These are phyloP conservation scores for Manduca sexta DNA, from an alignment of 1,140 invertebrate genomes.

Conservation along the genomic window DNA sequence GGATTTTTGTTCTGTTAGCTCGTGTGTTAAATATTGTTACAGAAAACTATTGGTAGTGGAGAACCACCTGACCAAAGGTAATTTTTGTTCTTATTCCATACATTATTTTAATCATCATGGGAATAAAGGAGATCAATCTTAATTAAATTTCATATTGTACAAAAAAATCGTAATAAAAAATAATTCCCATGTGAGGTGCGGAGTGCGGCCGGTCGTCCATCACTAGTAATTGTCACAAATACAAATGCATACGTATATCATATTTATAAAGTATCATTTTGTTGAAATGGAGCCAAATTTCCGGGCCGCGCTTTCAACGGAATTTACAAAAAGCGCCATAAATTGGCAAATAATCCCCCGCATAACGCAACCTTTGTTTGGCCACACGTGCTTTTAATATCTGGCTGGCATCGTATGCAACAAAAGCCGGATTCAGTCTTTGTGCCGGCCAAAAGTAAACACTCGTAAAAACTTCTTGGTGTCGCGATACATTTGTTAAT, in stretches of 20 bases:
- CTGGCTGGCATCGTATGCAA: constrained; percentile 40
- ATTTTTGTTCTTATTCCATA: too few species aligned
- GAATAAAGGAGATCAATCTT: too few species aligned
- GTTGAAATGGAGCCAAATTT: constrained; percentile 73
- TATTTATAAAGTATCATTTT: constrained; percentile 69
- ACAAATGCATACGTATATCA: constrained; percentile 35
- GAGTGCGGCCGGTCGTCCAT: constrained; percentile 40
- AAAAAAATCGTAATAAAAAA: constrained; percentile 13
- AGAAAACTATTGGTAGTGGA: too few species aligned
- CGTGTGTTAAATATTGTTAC: too few species aligned
- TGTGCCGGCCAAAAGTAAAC: constrained; percentile 46
- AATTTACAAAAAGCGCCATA: constrained; percentile 69
- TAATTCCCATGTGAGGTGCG: constrained; percentile 48
- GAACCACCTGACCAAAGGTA: too few species aligned
- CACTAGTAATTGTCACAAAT: constrained; percentile 39
- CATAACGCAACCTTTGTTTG: constrained; percentile 73
- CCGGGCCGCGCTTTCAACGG: constrained; percentile 63
- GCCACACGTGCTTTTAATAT: constrained; percentile 73
- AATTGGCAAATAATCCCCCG: constrained; percentile 73
- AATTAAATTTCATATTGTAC: background rate
- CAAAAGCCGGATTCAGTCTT: constrained; percentile 60
- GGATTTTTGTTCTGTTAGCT: too few species aligned
- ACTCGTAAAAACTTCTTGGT: constrained; percentile 44
- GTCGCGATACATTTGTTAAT: constrained; percentile 45
- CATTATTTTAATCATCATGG: too few species aligned